Evolutionary conservation across 2,797 vertebrate species (phyloP).

Genomic region (Hippoglossus hippoglossus): DNA sequence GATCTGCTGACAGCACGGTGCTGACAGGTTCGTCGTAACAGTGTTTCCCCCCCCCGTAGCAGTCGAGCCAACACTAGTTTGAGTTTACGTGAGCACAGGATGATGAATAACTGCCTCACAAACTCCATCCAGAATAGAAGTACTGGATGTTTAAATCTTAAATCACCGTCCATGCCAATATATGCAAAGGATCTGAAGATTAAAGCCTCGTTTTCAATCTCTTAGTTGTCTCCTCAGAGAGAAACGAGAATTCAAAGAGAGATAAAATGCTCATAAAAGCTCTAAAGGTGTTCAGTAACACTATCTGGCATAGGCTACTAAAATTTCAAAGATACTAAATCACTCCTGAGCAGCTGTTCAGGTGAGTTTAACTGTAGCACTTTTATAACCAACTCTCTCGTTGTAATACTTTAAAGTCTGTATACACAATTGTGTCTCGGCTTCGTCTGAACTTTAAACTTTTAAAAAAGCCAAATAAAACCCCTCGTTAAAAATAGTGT

Average conservation of each 20-base stretch:
- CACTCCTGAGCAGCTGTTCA: constrained; percentile 11
- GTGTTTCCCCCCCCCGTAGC: constrained; percentile 31
- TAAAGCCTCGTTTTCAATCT: not conserved
- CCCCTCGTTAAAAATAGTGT: constrained; percentile 21
- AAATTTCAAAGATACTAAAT: no score
- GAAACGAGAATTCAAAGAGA: not conserved
- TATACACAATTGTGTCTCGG: constrained; percentile 12
- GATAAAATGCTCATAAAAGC: not conserved
- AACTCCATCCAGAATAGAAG: not conserved
- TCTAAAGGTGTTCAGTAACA: not conserved
- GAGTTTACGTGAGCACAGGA: constrained; percentile 7
- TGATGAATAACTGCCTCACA: constrained; percentile 23
- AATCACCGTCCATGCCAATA: constrained; percentile 6
- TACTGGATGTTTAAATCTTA: constrained; percentile 3
- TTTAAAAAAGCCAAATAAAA: constrained; percentile 35
- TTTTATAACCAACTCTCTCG: constrained; percentile 7
- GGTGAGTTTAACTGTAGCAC: constrained; percentile 14
- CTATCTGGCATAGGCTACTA: no score
- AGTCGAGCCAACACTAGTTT: not conserved
- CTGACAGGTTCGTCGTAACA: constrained; percentile 45
- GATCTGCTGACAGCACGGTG: constrained; percentile 45
- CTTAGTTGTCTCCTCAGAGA: not conserved
- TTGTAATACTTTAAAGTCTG: constrained; percentile 12
- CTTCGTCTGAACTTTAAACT: constrained; percentile 23
- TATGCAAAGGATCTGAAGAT: constrained; percentile 15